Conservation (phyloP, 2,797 vertebrate genomes). For the Acrocephalus scirpaceus region DNA sequence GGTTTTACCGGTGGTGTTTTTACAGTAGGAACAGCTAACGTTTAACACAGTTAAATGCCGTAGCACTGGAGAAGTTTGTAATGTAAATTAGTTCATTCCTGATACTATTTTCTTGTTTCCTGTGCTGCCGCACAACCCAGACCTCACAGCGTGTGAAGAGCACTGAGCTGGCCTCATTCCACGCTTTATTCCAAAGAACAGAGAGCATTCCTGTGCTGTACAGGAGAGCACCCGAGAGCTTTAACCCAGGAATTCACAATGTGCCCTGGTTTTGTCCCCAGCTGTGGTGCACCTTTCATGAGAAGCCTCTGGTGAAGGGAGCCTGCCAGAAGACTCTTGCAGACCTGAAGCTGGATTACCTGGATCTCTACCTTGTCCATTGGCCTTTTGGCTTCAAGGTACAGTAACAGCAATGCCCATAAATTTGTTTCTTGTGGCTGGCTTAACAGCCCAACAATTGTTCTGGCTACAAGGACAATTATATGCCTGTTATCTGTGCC, state of each 20-base stretch:
- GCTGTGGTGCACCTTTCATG: constrained; percentile 89
- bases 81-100: neutral
- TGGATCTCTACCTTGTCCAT: constrained; percentile 93
- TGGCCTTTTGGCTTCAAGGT: constrained; percentile 88
- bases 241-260: neutral
- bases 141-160: neutral
- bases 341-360: constrained; percentile 84
- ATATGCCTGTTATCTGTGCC: accelerated
- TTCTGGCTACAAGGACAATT: neutral
- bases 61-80: neutral
- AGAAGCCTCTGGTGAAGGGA: constrained; percentile 81
- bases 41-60: neutral
- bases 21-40: neutral
- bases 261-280: constrained; percentile 34
- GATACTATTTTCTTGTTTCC: accelerated
- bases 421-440: neutral
- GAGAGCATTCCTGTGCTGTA: neutral
- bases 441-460: neutral
- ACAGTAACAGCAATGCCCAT: neutral
- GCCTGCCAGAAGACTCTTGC: constrained; percentile 84
- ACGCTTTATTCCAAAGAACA: accelerated
- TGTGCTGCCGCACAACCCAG: neutral
- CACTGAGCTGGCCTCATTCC: neutral
- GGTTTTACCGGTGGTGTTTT: neutral
- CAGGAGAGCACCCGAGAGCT: accelerated